Percentiles rank a stretch among this genome's conserved stretches.
Conservation (phyloP, 2,113 vertebrate genomes). For the Hippocampus zosterae region DNA sequence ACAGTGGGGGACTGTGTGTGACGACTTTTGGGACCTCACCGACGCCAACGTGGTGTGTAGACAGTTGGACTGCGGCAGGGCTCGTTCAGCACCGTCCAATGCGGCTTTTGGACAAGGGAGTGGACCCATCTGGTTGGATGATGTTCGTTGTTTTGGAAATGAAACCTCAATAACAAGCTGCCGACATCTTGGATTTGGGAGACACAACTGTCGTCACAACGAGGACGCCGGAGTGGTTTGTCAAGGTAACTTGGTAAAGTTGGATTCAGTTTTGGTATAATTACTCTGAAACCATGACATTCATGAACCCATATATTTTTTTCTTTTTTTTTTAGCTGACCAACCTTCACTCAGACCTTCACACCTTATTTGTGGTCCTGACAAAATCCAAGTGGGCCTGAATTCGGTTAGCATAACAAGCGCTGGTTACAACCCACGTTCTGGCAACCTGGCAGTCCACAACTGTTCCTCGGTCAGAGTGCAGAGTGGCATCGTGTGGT, state of each 20-base stretch:
- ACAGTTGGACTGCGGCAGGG: constrained; percentile 47
- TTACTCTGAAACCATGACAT: not conserved
- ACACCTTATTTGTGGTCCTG: constrained; percentile 45
- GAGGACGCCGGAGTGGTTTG: constrained; percentile 38
- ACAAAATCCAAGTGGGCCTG: constrained; percentile 44
- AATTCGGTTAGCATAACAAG: not conserved
- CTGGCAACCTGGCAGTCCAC: constrained; percentile 47
- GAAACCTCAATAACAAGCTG: constrained; percentile 35
- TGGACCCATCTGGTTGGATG: constrained; percentile 57
- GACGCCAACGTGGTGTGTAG: constrained; percentile 48
- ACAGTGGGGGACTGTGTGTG: constrained; percentile 59
- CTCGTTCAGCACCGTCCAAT: constrained; percentile 7
- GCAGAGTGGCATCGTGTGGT: constrained; percentile 39
- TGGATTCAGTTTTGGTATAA: not conserved
- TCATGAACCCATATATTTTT: no score
- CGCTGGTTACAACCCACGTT: constrained; percentile 38
- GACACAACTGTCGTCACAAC: constrained; percentile 14
- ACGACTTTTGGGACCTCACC: constrained; percentile 33
- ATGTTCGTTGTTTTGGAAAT: constrained; percentile 31
- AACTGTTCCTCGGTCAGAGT: constrained; percentile 33
- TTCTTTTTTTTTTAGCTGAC: not conserved
- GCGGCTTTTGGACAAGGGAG: constrained; percentile 44
- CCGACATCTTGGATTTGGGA: constrained; percentile 28
- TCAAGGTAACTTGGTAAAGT: constrained; percentile 13
- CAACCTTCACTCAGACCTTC: not conserved